Conservation (phyloP, 2,113 vertebrate species). For the Odontesthes bonariensis region DNA sequence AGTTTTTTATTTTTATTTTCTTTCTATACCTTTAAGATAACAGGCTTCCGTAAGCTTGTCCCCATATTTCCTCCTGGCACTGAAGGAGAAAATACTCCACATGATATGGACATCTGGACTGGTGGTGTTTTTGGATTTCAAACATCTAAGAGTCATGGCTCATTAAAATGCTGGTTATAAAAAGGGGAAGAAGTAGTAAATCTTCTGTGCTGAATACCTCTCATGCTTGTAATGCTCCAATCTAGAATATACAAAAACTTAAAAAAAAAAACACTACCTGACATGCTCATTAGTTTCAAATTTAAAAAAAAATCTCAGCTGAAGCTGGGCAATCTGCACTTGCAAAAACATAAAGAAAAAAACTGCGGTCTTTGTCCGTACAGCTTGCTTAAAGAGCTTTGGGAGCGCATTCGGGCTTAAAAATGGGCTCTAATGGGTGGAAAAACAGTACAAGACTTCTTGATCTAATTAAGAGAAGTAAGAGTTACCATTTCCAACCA, state of each 20-base stretch:
- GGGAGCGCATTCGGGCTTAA: conserved; percentile 52
- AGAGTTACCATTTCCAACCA: conserved; percentile 58
- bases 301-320: conserved; percentile 21
- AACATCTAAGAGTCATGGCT: background rate
- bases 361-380: conserved; percentile 45
- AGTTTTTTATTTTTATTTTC: background rate
- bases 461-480: conserved; percentile 71
- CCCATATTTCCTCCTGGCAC: background rate
- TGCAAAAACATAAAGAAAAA: conserved; percentile 57
- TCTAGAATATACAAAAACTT: background rate
- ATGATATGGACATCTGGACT: no score
- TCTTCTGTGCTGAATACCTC: background rate
- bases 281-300: conserved; percentile 20
- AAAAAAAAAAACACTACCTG: conserved; percentile 4
- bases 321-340: conserved; percentile 31
- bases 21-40: background rate
- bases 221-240: background rate
- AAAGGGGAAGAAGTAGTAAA: background rate
- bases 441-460: conserved; percentile 67
- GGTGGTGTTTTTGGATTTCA: background rate
- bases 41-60: background rate
- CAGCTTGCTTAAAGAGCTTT: conserved; percentile 62
- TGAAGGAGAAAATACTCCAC: background rate
- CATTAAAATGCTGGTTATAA: background rate
- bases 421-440: conserved; percentile 69